A percentile compares a stretch with the other conserved stretches of the same genome.
These are phyloP conservation scores for Hypotaenidia okinawae DNA, from an alignment of 2,797 vertebrate genomes.

Conservation along the genomic window DNA sequence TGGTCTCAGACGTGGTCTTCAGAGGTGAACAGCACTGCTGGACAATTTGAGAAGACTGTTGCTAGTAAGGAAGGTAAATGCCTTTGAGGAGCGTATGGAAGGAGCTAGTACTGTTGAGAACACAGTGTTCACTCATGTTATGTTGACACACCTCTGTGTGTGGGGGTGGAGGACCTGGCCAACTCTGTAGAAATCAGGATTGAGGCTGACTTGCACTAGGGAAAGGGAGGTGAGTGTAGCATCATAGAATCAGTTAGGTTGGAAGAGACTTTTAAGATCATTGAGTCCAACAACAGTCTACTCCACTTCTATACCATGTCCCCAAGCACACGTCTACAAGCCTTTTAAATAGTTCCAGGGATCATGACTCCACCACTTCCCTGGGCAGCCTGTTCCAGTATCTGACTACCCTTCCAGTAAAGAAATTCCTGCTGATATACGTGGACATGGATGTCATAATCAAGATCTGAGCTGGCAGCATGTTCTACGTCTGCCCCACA, in stretches of 20 bases:
- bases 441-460: no score
- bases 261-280: no score
- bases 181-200: not conserved
- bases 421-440: no score
- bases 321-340: no score
- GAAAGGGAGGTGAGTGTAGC: not conserved
- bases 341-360: no score
- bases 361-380: no score
- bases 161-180: not conserved
- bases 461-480: not conserved
- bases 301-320: no score
- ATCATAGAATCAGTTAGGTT: no score
- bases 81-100: not conserved
- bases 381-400: no score
- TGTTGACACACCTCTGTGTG: no score
- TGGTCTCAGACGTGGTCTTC: not conserved
- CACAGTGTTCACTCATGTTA: fast-evolving
- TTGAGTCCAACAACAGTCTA: no score
- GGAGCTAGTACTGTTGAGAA: not conserved
- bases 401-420: no score
- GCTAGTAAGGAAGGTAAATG: not conserved
- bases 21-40: not conserved
- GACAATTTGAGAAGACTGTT: not conserved
- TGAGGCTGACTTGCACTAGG: not conserved
- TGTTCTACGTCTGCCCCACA: not conserved